These are phyloP conservation scores for Dasyurus viverrinus DNA, from an alignment of 2,113 vertebrate genomes.

Conservation along the genomic window DNA sequence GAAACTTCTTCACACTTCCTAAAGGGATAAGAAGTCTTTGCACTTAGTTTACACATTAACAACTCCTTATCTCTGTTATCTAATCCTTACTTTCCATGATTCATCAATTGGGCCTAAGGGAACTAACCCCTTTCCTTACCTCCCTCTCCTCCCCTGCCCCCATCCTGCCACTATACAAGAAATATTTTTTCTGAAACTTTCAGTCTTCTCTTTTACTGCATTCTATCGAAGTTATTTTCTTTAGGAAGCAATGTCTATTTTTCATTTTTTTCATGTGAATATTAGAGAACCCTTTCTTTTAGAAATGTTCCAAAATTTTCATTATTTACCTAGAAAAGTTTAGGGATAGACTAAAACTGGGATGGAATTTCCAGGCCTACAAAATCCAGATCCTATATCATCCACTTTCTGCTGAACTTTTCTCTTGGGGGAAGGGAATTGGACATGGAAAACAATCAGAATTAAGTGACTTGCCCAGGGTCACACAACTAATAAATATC, in stretches of 20 bases:
- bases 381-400: background rate
- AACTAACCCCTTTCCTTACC: background rate
- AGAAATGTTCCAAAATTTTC: background rate
- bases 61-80: background rate
- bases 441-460: background rate
- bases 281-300: background rate
- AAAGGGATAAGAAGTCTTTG: background rate
- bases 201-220: background rate
- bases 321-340: background rate
- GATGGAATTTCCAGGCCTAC: background rate
- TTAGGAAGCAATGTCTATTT: background rate
- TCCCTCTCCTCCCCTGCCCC: background rate
- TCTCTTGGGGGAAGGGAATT: background rate
- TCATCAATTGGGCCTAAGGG: background rate
- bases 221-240: background rate
- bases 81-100: background rate
- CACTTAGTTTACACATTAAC: background rate
- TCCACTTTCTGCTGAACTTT: background rate
- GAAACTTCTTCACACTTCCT: background rate
- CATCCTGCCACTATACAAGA: background rate
- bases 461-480: background rate
- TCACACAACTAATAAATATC: background rate
- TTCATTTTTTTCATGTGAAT: background rate
- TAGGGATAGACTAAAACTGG: background rate
- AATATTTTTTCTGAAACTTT: background rate